phyloP scores from a whole-genome alignment of 2,113 vertebrate genomes.

The Vidua chalybeata region DNA sequence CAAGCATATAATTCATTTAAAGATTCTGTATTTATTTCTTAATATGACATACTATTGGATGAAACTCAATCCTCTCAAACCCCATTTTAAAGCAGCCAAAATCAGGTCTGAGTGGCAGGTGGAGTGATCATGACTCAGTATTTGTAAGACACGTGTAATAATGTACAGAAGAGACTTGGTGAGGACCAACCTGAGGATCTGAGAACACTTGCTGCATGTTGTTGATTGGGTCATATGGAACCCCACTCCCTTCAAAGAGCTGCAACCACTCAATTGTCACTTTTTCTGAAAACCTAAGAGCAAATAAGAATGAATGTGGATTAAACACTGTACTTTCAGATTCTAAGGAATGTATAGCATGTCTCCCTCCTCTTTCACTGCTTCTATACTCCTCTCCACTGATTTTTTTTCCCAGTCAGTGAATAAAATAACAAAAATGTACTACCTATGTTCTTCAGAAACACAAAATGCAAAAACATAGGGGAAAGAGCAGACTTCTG shows the following conservation, averaged over 20 bases:
- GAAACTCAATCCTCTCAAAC: neutral
- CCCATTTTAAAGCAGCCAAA: neutral
- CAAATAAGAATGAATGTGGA: slow-evolving; percentile 47
- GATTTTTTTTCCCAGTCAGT: slow-evolving; percentile 43
- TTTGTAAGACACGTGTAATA: neutral
- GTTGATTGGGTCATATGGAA: slow-evolving; percentile 94
- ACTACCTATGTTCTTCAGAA: slow-evolving; percentile 45
- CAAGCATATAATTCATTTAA: neutral
- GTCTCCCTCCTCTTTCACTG: neutral
- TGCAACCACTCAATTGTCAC: slow-evolving; percentile 83
- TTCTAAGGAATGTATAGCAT: neutral
- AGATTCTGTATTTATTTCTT: neutral
- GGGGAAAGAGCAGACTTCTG: slow-evolving; percentile 15
- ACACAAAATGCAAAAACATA: slow-evolving; percentile 9
- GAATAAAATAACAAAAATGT: slow-evolving; percentile 36
- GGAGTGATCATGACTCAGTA: neutral
- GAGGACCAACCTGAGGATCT: slow-evolving; percentile 86
- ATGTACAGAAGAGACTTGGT: neutral
- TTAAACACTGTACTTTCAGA: slow-evolving; percentile 23
- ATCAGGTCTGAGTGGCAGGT: neutral
- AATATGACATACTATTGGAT: neutral
- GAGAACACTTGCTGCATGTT: slow-evolving; percentile 89
- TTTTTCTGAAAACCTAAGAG: slow-evolving; percentile 85
- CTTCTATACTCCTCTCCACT: neutral
- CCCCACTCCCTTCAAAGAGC: slow-evolving; percentile 85